A percentile compares a stretch with the other conserved stretches of the same genome.
These are phyloP conservation scores for Raja brachyura DNA, from an alignment of 2,113 vertebrate genomes.

Conservation along the genomic window DNA sequence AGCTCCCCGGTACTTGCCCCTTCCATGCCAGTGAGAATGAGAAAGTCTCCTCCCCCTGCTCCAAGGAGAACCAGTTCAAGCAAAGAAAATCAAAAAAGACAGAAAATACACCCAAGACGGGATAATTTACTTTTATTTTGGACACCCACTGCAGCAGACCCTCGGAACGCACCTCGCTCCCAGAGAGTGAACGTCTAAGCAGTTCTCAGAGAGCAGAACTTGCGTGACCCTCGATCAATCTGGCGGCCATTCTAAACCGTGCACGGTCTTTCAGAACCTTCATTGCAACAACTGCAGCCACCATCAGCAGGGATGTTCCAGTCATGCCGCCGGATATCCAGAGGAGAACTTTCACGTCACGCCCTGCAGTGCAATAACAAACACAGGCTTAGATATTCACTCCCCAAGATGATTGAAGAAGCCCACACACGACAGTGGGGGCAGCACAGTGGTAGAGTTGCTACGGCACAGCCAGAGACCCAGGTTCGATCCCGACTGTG, in stretches of 20 bases:
- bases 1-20: too few species aligned
- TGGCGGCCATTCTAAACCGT: not conserved
- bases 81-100: too few species aligned
- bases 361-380: not conserved
- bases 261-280: conserved; percentile 37
- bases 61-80: too few species aligned
- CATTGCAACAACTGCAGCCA: conserved; percentile 45
- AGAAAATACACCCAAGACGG: not conserved
- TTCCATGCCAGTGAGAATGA: too few species aligned
- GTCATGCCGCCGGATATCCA: conserved; percentile 45
- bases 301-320: conserved; percentile 43
- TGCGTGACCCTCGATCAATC: not conserved
- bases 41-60: too few species aligned
- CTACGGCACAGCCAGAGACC: too few species aligned
- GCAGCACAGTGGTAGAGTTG: too few species aligned
- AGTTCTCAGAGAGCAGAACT: not conserved
- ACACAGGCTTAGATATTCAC: not conserved
- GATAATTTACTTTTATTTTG: not conserved
- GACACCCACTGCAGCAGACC: not conserved
- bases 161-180: not conserved
- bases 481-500: too few species aligned
- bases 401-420: not conserved
- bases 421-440: too few species aligned
- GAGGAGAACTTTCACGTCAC: conserved; percentile 37
- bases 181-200: not conserved